Base-by-base conservation (phyloP, 2,888 invertebrate species). In the Linnaemya tessellans region DNA sequence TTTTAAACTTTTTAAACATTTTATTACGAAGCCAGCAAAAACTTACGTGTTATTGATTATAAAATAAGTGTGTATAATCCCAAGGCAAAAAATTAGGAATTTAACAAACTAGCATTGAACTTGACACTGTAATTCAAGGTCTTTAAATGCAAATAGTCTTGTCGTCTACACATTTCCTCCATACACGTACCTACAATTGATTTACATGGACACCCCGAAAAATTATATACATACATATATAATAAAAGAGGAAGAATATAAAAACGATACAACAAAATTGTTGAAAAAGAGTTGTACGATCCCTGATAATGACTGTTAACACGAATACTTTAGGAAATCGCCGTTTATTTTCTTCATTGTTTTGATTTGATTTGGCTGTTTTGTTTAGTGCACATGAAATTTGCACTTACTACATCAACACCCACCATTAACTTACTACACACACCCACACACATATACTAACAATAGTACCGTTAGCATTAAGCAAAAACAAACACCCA, bases 301-400 rank as follows among this genome's bases (percentile, higher is more conserved):
- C 80, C 74, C 81, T 84, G 84, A 86, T 86, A 86, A 86, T 86
- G 84, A 86, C 60, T 82, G 54, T 80, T 82, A 85, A 82, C 85
- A 85, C 85, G 85, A 82, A 85, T 67, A 43, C 80, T 71, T 81
- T 77, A 64, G 74, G 22, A 64, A 84, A 74, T 80, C 77, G 38
- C 38, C 11, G 70, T 80, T 70, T 68, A 75, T 80, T 74, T 49
- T 30, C 62, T 62, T 20, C 25, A 41, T 35, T 65, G 41, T 60
- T 64, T 54, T 62, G 15, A 38, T 64, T 60, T 25, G 1, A 41
- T 60, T 74, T 11, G 68, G n/a, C 18, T 49, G 46, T 49, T 80
- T 38, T 70, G 49, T 60, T 71, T 11, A 46, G 41, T 30, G 64
- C 62, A 56, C 58, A 51, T 56, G 35, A 74, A 73, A 62, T 77